phyloP scores from a whole-genome alignment of 2,797 vertebrate genomes.

The Bucorvus abyssinicus region DNA sequence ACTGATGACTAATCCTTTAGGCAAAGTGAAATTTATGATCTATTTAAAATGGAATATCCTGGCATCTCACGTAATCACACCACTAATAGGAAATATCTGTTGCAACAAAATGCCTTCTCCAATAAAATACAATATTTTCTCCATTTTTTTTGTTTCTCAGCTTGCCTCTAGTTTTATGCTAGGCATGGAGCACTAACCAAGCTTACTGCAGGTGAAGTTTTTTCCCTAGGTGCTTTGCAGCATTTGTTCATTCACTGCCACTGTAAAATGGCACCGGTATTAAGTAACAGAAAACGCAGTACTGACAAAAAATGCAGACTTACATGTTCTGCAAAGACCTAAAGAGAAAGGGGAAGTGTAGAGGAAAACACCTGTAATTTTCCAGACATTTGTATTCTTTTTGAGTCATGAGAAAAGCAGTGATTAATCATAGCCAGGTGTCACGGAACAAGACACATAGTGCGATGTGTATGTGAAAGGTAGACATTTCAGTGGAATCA shows the following conservation, averaged over 20 bases:
- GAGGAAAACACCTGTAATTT: neutral
- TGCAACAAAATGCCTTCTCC: neutral
- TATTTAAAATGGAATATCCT: slow-evolving; percentile 26
- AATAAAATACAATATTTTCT: neutral
- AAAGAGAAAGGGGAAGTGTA: neutral
- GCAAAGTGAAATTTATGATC: slow-evolving; percentile 35
- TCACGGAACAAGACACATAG: neutral
- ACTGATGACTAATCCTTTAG: slow-evolving; percentile 11
- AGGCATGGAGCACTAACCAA: neutral
- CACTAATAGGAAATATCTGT: slow-evolving; percentile 8
- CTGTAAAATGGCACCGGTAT: neutral
- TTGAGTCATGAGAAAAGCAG: neutral
- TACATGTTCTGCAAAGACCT: neutral
- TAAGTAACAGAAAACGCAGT: neutral
- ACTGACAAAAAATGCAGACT: neutral
- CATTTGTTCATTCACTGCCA: neutral
- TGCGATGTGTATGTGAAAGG: neutral
- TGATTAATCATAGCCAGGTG: slow-evolving; percentile 26
- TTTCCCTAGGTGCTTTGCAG: neutral
- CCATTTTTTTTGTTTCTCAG: neutral
- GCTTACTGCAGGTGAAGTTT: neutral
- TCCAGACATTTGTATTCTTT: neutral
- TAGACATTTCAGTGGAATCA: neutral
- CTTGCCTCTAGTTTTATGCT: neutral
- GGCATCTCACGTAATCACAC: neutral